These are phyloP conservation scores for Rhynchophorus ferrugineus DNA, from an alignment of 1,140 invertebrate genomes.

Conservation along the genomic window DNA sequence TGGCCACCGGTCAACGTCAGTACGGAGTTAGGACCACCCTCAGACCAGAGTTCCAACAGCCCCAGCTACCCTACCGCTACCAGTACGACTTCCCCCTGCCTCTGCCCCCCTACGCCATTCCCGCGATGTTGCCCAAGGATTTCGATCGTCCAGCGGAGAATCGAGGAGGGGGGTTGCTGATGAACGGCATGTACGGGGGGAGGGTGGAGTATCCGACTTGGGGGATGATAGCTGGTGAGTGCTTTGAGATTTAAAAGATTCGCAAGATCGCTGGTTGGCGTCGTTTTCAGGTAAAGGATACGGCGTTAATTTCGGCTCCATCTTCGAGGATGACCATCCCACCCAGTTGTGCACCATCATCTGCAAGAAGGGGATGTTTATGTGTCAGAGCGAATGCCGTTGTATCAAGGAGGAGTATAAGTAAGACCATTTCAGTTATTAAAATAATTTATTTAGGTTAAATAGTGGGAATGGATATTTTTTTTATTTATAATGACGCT, in stretches of 20 bases:
- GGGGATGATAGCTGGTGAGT: constrained; percentile 3
- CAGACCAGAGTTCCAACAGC: constrained; percentile 14
- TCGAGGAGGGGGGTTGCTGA: constrained; percentile 2
- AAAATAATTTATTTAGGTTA: constrained; percentile 1
- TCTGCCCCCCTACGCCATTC: constrained; percentile 8
- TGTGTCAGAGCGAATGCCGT: constrained; percentile 14
- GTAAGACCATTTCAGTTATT: not conserved
- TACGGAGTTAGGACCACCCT: constrained; percentile 29
- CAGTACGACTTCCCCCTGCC: constrained; percentile 4
- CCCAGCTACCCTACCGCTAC: not conserved
- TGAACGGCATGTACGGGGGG: constrained; percentile 10
- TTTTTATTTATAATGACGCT: constrained; percentile 1
- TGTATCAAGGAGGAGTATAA: constrained; percentile 13
- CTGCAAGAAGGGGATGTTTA: constrained; percentile 7
- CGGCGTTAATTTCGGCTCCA: not conserved
- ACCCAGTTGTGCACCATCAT: not conserved
- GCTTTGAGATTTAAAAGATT: too few relatives aligned
- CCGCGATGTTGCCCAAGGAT: not conserved
- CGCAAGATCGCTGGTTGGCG: too few relatives aligned
- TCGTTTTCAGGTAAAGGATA: constrained; percentile 11
- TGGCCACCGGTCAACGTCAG: constrained; percentile 26
- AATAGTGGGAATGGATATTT: not conserved
- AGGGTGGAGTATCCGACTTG: constrained; percentile 8
- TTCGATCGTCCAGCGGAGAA: constrained; percentile 5
- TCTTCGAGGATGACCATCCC: not conserved